A percentile compares a stretch with the other conserved stretches of the same genome.
These are phyloP conservation scores for Stenoptilia bipunctidactyla DNA, from an alignment of 2,888 invertebrate genomes.

Conservation along the genomic window DNA sequence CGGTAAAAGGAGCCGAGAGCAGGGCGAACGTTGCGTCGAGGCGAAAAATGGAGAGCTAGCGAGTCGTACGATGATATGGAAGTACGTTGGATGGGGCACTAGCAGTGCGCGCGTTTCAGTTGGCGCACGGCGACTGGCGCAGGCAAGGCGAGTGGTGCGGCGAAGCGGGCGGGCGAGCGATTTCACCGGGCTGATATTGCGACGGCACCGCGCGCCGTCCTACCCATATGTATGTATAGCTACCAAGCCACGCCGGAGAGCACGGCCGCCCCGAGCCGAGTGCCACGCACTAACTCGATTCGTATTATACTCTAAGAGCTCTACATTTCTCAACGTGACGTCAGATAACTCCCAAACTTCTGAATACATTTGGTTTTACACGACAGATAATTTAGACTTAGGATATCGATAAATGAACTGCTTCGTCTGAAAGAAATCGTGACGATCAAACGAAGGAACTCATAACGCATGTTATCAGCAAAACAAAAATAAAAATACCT, in stretches of 20 bases:
- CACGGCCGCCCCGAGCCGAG: conserved; percentile 28
- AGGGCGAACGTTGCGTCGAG: conserved; percentile 27
- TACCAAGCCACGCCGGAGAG: conserved; percentile 49
- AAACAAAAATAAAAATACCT: conserved; percentile 1
- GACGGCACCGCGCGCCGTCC: conserved; percentile 56
- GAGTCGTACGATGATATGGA: conserved; percentile 27
- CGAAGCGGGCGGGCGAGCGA: conserved; percentile 66
- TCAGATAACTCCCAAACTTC: neutral
- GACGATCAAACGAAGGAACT: too few relatives aligned
- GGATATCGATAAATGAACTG: too few relatives aligned
- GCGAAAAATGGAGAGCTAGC: conserved; percentile 37
- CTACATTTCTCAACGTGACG: too few relatives aligned
- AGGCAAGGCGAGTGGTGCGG: conserved; percentile 63
- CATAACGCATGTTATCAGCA: neutral
- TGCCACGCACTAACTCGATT: conserved; percentile 52
- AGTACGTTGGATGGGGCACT: conserved; percentile 49
- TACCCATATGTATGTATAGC: conserved; percentile 61
- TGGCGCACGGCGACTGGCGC: conserved; percentile 70
- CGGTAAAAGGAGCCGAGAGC: conserved; percentile 27
- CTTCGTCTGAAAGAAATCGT: too few relatives aligned
- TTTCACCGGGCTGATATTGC: conserved; percentile 70
- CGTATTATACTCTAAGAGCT: neutral
- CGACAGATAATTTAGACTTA: too few relatives aligned
- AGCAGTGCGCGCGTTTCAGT: conserved; percentile 70
- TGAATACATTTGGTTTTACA: neutral